Evolutionary conservation across 2,888 invertebrate species (phyloP), one percentile per base, ranked within the genome.

Genomic region (Ormyrus labotus): DNA sequence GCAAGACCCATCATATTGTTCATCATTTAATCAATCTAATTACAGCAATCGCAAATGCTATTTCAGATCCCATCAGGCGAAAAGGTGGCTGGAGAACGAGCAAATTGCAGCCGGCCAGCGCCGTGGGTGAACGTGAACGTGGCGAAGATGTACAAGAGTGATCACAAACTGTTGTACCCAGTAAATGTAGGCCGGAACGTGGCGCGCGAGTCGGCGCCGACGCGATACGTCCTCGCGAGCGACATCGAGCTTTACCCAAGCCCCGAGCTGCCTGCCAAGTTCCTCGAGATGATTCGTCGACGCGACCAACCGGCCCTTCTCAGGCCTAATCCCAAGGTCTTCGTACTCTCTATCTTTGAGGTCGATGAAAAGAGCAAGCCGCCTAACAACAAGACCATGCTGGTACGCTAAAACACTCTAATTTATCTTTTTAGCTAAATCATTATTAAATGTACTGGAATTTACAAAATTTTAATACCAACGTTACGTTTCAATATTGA

Each of bases 231-330:
- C 60, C 92, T 97, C 77, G 95, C 97, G 48, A 96, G 96, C 73
- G 97, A 98, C 89, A 96, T 97, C 86, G 97, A 98, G 90, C 93
- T 98, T 78, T 97, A 97, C 91, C 97, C 97, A 67, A 96, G 95
- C 91, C 95, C 96, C 7, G 94, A 95, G 85, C 91, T 97, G 85
- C 95, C 96, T 74, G 93, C 94, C 47, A 94, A 95, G 89, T 97
- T 98, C 91, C 92, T 97, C 84, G 95, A 96, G 87, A 96, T 97
- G 96, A 94, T 97, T 83, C 94, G 95, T 86, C 95, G 95, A 85
- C 95, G 95, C 86, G 93, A 93, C 72, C 95, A 96, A 74, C 92
- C 96, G 87, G 88, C 91, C 85, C 86, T 93, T 89, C 85, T 92
- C 85, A 92, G 92, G 84, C 93, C 94, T 48, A 94, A 91, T 84